Base-by-base conservation (phyloP, 2,113 vertebrate species). In the Erythrolamprus reginae region DNA sequence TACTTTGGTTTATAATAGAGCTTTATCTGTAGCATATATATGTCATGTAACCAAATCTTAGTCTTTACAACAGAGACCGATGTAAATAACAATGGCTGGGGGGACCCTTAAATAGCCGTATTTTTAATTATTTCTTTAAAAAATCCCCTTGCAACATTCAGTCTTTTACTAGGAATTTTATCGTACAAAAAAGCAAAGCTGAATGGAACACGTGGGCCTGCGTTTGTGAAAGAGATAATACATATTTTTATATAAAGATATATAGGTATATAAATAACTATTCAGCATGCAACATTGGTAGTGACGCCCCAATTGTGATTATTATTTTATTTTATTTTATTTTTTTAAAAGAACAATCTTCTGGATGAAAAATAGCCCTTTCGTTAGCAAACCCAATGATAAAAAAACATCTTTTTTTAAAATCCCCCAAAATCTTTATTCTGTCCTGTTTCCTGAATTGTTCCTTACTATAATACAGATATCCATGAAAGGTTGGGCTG, bases 251-350 rank as follows among this genome's bases (percentile, higher is more conserved):
- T 93, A 94, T 94, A 94, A 95, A 95, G 93, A 96, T 94, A 96
- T 96, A 97, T 94, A 95, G 91, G 96, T 96, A 97, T 97, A 98
- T 98, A 98, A 98, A 98, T 97, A 98, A 96, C 95, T 97, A 97
- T 97, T 97, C 90, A 89, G 97, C 97, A 98, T 98, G 97, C 97
- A 98, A 97, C 96, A 94, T 93, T 93, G 92, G 96, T 97, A 97
- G 97, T 96, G 97, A 97, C 95, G 96, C 94, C 94, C 96, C 91
- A 96, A 53, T 91, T 95, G 93, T 87, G 93, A 91, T 92, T 94
- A 93, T 77, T 77, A 77, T 42, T 77, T 77, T 38, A 15, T n/a
- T n/a, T n/a, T n/a, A n/a, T n/a, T n/a, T n/a, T n/a, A n/a, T n/a
- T 77, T 77, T 33, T 28, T 58, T 58, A 50, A 50, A 50, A 50